Base-by-base conservation (phyloP, 2,113 vertebrate genomes). In the Apistogramma diplotaenia region DNA sequence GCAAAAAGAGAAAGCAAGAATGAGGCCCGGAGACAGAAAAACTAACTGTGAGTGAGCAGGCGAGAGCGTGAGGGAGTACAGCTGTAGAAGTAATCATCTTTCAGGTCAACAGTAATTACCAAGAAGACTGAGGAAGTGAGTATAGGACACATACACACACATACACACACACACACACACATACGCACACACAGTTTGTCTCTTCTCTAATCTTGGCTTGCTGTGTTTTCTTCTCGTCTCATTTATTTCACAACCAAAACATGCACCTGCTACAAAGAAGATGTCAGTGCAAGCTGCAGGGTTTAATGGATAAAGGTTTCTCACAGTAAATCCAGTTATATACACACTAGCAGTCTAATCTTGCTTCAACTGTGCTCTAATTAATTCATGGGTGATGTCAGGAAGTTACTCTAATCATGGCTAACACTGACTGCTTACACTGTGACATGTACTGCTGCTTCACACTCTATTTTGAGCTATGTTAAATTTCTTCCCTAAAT, bases 71-170 rank as follows among this genome's bases (percentile, higher is more conserved):
- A 55, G 74, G 75, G 84, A 85, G 83, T 83, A 71, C 81, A 79
- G 80, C 88, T 87, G 85, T 81, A 83, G 89, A 85, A 84, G 89
- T 82, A 92, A 92, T 93, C 89, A 91, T 90, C 87, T 91, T 83
- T 87, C 86, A 90, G 91, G 92, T 92, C 91, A 93, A 90, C 89
- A 87, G 87, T 90, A 92, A 93, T 92, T 91, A 91, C 88, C 86
- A 84, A 77, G 85, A 87, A 85, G 76, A 85, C 65, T 62, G 78
- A 76, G 72, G 78, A 60, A 83, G 86, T 56, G 37, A 81, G 76
- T 46, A 40, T 35, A 54, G 15, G 12, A 78, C 56, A 70, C 71
- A 37, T 56, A 74, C 85, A 71, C 74, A 83, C 43, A 81, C 67
- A 62, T 33, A 71, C 43, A 55, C 74, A 83, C 43, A 81, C 67